Percentiles rank a stretch among this genome's conserved stretches.
phyloP scores from a whole-genome alignment of 2,113 vertebrate genomes.

The Myotis brandtii region DNA sequence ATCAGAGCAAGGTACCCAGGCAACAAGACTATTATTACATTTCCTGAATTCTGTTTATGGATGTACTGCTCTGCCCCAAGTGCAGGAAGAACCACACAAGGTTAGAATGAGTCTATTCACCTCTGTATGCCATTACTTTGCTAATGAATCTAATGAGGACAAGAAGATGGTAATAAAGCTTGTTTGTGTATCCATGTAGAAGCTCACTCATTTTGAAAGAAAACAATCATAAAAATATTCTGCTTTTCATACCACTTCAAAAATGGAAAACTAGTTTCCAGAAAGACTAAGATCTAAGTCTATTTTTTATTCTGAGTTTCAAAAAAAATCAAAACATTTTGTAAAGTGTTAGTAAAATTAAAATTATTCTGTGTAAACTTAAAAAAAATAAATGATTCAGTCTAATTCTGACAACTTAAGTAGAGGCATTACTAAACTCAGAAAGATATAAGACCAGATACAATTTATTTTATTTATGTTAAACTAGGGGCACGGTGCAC shows the following conservation, averaged over 20 bases:
- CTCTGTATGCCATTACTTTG: not conserved
- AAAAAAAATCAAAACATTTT: not conserved
- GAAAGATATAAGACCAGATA: not conserved
- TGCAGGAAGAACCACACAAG: not conserved
- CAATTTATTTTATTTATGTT: not conserved
- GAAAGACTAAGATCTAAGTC: not conserved
- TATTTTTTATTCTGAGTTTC: not conserved
- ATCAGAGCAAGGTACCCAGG: not conserved
- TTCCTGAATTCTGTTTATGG: not conserved
- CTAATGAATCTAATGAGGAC: not conserved
- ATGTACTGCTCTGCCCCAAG: not conserved
- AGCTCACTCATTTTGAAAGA: not conserved
- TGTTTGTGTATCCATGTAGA: not conserved
- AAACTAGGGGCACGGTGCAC: not conserved
- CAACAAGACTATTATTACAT: not conserved
- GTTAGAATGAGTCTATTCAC: not conserved
- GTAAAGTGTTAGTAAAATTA: not conserved
- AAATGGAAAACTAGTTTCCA: not conserved
- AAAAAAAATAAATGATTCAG: not conserved
- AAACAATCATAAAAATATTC: conserved; percentile 32
- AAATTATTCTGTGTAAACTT: not conserved
- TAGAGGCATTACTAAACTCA: not conserved
- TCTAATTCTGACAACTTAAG: conserved; percentile 1
- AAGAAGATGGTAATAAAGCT: not conserved
- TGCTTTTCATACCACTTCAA: not conserved